These are phyloP conservation scores for Scaptodrosophila latifasciaeformis DNA, from an alignment of 2,888 invertebrate genomes.

Conservation along the genomic window DNA sequence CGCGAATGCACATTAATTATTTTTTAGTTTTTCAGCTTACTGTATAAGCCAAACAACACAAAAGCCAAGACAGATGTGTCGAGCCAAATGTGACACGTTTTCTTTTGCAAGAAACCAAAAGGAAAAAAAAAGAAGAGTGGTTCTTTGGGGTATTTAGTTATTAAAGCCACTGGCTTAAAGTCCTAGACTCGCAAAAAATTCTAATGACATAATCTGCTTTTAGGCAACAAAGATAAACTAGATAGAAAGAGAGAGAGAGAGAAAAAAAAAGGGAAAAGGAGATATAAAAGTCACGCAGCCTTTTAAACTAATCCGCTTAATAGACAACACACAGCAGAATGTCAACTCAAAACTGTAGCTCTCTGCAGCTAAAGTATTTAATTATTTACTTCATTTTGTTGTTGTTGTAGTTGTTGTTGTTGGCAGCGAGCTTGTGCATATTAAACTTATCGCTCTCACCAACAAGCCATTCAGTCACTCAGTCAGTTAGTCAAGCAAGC, in stretches of 20 bases:
- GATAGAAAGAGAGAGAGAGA: no score
- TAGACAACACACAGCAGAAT: slow-evolving; percentile 41
- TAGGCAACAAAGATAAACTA: slow-evolving; percentile 47
- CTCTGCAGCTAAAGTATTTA: slow-evolving; percentile 4
- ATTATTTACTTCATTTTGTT: slow-evolving; percentile 13
- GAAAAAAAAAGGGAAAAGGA: background rate
- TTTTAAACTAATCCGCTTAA: slow-evolving; percentile 65
- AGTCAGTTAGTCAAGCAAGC: slow-evolving; percentile 35
- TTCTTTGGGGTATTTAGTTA: no score
- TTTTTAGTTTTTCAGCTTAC: slow-evolving; percentile 38
- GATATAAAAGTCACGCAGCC: slow-evolving; percentile 34
- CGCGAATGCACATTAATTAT: slow-evolving; percentile 65
- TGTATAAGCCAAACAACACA: slow-evolving; percentile 34
- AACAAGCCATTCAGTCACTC: no score
- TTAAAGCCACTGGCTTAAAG: slow-evolving; percentile 27
- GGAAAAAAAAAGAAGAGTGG: no score
- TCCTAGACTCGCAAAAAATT: slow-evolving; percentile 32
- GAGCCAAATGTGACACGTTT: slow-evolving; percentile 9
- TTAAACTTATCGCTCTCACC: slow-evolving; percentile 62
- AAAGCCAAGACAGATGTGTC: slow-evolving; percentile 27
- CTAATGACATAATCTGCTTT: slow-evolving; percentile 68
- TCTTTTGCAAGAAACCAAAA: slow-evolving; percentile 1
- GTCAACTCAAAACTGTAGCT: background rate
- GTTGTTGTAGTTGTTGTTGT: slow-evolving; percentile 22
- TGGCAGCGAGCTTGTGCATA: slow-evolving; percentile 41